Conservation (phyloP, 2,888 invertebrate genomes). For the Drosophila stalkeri region DNA sequence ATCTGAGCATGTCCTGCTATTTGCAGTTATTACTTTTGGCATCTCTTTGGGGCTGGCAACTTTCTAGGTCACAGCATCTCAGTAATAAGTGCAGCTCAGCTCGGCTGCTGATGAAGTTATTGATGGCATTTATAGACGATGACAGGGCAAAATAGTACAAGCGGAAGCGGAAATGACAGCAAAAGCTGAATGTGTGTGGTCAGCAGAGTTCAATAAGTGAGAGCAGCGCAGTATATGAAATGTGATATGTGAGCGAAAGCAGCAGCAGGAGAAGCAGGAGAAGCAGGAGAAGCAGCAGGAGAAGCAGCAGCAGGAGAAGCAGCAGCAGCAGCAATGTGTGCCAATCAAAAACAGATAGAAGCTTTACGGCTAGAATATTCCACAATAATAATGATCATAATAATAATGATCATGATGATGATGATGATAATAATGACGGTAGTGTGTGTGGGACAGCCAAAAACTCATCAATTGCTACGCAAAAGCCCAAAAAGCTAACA, state of each 20-base stretch:
- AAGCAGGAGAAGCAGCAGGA: constrained; percentile 5
- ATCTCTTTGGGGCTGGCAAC: constrained; percentile 22
- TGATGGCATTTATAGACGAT: constrained; percentile 46
- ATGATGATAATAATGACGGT: not conserved
- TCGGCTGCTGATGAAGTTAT: constrained; percentile 61
- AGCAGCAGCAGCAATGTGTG: constrained; percentile 21
- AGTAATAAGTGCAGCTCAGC: constrained; percentile 44
- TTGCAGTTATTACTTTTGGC: constrained; percentile 50
- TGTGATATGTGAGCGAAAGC: constrained; percentile 20
- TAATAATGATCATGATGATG: constrained; percentile 5
- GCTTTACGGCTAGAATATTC: not conserved
- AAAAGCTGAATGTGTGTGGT: constrained; percentile 19
- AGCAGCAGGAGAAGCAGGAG: constrained; percentile 5
- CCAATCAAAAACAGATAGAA: constrained; percentile 29
- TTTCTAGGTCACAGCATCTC: constrained; percentile 59
- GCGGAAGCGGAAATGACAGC: constrained; percentile 41
- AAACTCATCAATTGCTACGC: constrained; percentile 58
- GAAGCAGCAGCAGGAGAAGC: constrained; percentile 8
- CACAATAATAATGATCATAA: not conserved
- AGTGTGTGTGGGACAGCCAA: constrained; percentile 11
- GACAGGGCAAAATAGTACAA: not conserved
- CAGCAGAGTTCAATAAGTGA: constrained; percentile 23
- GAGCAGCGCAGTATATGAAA: constrained; percentile 7
- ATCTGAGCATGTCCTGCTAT: constrained; percentile 7
- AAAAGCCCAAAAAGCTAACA: constrained; percentile 20